A percentile compares a stretch with the other conserved stretches of the same genome.
These are phyloP conservation scores for Isoperla grammatica DNA, from an alignment of 2,888 invertebrate species.

Conservation along the genomic window DNA sequence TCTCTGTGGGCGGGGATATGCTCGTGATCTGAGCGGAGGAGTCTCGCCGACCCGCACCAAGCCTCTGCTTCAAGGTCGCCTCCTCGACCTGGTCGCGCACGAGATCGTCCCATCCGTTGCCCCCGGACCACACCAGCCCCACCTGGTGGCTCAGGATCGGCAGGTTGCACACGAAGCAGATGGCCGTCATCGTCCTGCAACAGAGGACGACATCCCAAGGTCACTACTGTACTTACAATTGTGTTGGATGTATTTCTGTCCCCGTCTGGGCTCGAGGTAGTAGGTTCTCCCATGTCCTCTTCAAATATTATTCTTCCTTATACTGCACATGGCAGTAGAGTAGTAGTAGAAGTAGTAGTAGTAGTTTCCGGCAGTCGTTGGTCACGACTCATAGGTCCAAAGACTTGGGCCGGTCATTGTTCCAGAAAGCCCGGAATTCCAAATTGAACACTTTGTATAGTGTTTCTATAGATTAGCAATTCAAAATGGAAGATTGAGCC, in stretches of 20 bases:
- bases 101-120: slow-evolving; percentile 92
- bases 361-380: too few species aligned
- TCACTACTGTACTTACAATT: neutral
- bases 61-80: slow-evolving; percentile 73
- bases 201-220: slow-evolving; percentile 19
- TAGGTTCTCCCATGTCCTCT: too few species aligned
- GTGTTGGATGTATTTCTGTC: neutral
- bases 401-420: too few species aligned
- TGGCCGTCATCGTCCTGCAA: slow-evolving; percentile 84
- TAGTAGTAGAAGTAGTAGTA: too few species aligned
- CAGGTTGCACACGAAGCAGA: slow-evolving; percentile 94
- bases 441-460: too few species aligned
- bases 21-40: slow-evolving; percentile 87
- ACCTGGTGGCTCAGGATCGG: slow-evolving; percentile 93
- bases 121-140: slow-evolving; percentile 88
- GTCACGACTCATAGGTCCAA: too few species aligned
- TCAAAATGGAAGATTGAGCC: too few species aligned
- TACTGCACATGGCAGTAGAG: too few species aligned
- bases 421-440: too few species aligned
- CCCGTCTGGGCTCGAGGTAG: too few species aligned
- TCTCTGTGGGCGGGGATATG: slow-evolving; percentile 71
- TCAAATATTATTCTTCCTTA: too few species aligned
- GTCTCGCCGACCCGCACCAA: slow-evolving; percentile 75
- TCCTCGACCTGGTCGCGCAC: slow-evolving; percentile 82
- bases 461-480: too few species aligned